A percentile compares a stretch with the other conserved stretches of the same genome.
phyloP scores from a whole-genome alignment of 2,888 invertebrate genomes.

The Rhaphigaster nebulosa region DNA sequence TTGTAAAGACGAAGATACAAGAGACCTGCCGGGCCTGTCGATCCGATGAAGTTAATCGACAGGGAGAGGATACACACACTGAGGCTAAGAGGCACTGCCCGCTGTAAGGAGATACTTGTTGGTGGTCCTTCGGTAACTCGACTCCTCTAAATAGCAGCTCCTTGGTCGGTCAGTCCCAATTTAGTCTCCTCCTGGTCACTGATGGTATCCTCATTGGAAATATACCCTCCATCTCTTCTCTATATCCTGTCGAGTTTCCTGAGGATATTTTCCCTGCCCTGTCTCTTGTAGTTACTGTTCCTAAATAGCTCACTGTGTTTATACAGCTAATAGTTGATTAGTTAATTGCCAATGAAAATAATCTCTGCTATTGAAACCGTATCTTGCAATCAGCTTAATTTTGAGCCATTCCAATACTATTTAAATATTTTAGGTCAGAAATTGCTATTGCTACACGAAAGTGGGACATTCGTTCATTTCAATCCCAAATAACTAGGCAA shows the following conservation, averaged over 20 bases:
- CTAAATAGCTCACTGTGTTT: background rate
- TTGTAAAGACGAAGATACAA: too few species aligned
- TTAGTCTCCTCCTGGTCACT: background rate
- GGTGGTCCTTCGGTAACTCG: background rate
- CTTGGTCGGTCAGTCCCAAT: background rate
- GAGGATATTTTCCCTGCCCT: background rate
- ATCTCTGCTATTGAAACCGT: too few species aligned
- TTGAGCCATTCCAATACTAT: too few species aligned
- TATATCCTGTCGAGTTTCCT: background rate
- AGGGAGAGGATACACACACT: background rate
- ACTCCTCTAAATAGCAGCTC: background rate
- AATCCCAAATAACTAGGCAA: too few species aligned
- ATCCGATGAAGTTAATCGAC: background rate
- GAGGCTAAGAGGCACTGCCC: background rate
- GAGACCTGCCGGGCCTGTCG: background rate
- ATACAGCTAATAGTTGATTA: too few species aligned
- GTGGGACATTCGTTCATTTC: too few species aligned
- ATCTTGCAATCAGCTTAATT: too few species aligned
- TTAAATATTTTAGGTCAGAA: too few species aligned
- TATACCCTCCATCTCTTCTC: background rate
- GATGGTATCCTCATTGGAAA: background rate
- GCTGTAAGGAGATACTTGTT: slow-evolving; percentile 26
- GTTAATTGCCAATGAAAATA: too few species aligned
- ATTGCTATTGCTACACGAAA: too few species aligned
- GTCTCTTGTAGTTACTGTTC: background rate